These are phyloP conservation scores for Nasonia oneida DNA, from an alignment of 2,888 invertebrate species.

Conservation along the genomic window DNA sequence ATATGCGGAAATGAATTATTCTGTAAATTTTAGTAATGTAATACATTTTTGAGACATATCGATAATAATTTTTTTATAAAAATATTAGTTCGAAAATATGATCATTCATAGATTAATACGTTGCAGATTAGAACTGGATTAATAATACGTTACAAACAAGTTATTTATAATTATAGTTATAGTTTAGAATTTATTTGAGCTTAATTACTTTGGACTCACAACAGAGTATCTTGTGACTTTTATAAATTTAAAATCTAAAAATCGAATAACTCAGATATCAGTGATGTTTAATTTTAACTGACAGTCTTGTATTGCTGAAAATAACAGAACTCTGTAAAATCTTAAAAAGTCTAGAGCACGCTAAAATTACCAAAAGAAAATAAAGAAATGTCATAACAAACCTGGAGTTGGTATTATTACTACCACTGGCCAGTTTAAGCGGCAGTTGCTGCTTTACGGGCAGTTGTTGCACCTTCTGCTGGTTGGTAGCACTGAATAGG, in stretches of 20 bases:
- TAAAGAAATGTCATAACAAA: conserved; percentile 58
- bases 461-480: conserved; percentile 85
- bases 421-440: conserved; percentile 89
- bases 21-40: neutral
- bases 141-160: neutral
- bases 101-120: neutral
- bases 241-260: conserved; percentile 23
- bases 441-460: conserved; percentile 93
- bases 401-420: conserved; percentile 76
- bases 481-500: conserved; percentile 89
- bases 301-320: conserved; percentile 54
- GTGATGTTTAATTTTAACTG: conserved; percentile 45
- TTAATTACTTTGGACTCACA: conserved; percentile 32
- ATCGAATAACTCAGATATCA: conserved; percentile 24
- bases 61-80: neutral
- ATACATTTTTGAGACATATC: neutral
- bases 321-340: conserved; percentile 15
- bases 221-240: conserved; percentile 1
- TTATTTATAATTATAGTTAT: neutral
- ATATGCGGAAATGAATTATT: neutral
- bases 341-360: neutral
- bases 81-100: neutral
- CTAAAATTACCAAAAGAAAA: too few relatives aligned
- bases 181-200: too few relatives aligned
- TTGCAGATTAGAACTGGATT: neutral